Evolutionary conservation across 1,140 invertebrate species (phyloP), one percentile per base, ranked within the genome.

Genomic region (Cheumatopsyche charites): DNA sequence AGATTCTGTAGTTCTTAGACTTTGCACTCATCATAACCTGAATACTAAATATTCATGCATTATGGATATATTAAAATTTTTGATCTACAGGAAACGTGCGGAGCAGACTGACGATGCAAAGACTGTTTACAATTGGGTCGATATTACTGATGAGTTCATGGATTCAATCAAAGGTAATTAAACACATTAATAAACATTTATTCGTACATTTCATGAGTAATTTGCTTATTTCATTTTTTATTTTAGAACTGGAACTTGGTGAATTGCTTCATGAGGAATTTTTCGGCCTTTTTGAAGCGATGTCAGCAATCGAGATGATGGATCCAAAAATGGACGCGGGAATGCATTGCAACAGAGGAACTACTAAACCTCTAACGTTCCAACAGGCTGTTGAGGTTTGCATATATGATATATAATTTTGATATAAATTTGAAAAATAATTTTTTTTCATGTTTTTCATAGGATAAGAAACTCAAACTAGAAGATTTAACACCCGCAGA

Each of bases 291-390:
- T 98, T 98, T 86, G 97, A 99, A 83, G 97, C 97, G 0, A 99
- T 99, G 97, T 98, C 96, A 9, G 97, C 97, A 0, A 98, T 99
- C 79, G 97, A 98, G 83, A 98, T 99, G 94, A 98, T 98, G 97
- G 97, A 99, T 83, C 96, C 96, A 0, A 99, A 99, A 88, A 99
- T 99, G 97, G 97, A 99, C 87, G 96, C 96, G 47, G 97, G 97
- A 21, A 98, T 99, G 96, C 82, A 96, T 75, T 97, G 95, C 79
- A 98, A 98, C 82, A 87, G 93, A 78, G 91, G 91, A 9, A 90
- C 90, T 75, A 90, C 92, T 77, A 90, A 94, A 80, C 90, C 94
- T 41, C 87, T 95, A n/a, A 95, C 90, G 66, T 95, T 98, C 80
- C 89, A 93, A 76, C 91, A 95, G 78, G 91, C 94, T 71, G 88